A percentile compares a stretch with the other conserved stretches of the same genome.
phyloP scores from a whole-genome alignment of 1,140 invertebrate genomes.

The Tetraneura akinire region DNA sequence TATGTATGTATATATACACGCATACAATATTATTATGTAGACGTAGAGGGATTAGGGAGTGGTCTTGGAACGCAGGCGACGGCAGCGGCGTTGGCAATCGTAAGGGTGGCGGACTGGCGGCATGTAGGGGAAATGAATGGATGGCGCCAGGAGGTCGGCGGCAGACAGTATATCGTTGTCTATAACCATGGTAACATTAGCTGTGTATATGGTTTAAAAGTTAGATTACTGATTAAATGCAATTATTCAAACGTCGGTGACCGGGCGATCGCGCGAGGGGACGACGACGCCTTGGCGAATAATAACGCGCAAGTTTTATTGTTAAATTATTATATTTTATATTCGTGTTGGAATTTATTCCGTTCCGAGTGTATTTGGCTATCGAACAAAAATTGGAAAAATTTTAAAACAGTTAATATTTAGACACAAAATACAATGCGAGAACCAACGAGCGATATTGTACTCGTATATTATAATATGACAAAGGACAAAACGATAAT shows the following conservation, averaged over 20 bases:
- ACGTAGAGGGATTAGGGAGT: no score
- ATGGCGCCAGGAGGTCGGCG: slow-evolving; percentile 42
- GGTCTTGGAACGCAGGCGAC: background rate
- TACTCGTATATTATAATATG: no score
- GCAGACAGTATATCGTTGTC: slow-evolving; percentile 44
- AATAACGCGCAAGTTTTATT: no score
- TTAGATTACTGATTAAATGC: slow-evolving; percentile 47
- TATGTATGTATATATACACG: no score
- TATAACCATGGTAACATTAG: slow-evolving; percentile 49
- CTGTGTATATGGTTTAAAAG: slow-evolving; percentile 28
- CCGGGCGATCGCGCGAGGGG: background rate
- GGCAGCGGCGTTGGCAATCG: background rate
- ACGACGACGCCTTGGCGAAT: background rate
- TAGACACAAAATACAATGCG: no score
- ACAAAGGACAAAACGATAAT: no score
- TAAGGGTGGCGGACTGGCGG: background rate
- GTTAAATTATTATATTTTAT: background rate
- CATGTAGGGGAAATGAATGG: slow-evolving; percentile 17
- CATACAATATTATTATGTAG: no score
- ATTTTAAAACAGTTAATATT: no score
- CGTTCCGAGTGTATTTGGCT: no score
- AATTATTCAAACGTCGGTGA: slow-evolving; percentile 23
- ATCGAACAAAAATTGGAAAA: no score
- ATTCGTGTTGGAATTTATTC: background rate
- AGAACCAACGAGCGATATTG: no score